Evolutionary conservation across 1,140 invertebrate genomes (phyloP), one percentile per base, ranked within the genome.

Genomic region (Galleria mellonella): DNA sequence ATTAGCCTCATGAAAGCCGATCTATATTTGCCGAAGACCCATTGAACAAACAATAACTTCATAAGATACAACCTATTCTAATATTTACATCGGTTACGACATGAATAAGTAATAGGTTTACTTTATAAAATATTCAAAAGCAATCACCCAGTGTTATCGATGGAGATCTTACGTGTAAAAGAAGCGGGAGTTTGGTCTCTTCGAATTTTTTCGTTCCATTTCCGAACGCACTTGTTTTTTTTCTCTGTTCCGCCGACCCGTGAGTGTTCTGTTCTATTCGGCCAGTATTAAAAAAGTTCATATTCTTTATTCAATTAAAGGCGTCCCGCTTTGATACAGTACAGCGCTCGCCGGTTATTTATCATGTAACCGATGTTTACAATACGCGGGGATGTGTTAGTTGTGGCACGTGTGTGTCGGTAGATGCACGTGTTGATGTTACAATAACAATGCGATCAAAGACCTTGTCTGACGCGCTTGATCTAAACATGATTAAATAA

Each of bases 381-480:
- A 47, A 23, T 23, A 23, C 17, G 17, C 17, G 42, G 44, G 39
- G 48, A 42, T 36, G 33, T 12, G 33, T 36, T 33, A 32, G 46
- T 46, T 43, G 39, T 42, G 48, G 51, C 60, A 65, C 59, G 46
- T 53, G 58, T 51, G 47, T 40, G 27, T 23, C 13, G 32, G 7
- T 10, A 23, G 14, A 4, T 17, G 59, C 72, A 75, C 60, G 63
- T 70, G 66, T 68, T 58, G 62, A 51, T 63, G 14, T 36, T 53
- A 73, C 65, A 73, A 76, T 72, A 76, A 76, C 72, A 76, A 48
- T 46, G 54, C 63, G 72, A 73, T 76, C 68, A 73, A 72, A 76
- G 68, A 66, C 68, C 68, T 44, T 55, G 53, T 55, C 50, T 55
- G 39, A 40, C 48, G 42, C 2, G 32, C 33, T 8, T 40, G 60